These are phyloP conservation scores for Hippocampus barbouri DNA, from an alignment of 2,113 vertebrate genomes.

Conservation along the genomic window DNA sequence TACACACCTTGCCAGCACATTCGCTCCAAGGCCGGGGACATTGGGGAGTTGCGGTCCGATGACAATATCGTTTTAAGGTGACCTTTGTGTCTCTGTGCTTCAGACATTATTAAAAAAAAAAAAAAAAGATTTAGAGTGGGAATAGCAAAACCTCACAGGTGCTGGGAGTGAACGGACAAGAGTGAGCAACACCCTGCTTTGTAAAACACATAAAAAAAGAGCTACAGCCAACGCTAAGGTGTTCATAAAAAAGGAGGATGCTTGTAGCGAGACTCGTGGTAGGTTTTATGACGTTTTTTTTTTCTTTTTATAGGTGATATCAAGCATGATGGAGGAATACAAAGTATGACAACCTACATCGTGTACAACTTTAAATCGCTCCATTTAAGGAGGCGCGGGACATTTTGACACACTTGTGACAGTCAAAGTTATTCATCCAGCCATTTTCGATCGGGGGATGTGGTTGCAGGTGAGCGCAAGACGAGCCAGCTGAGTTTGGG, in stretches of 20 bases:
- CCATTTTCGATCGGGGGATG: neutral
- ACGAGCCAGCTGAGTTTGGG: too few relatives aligned
- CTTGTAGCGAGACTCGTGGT: neutral
- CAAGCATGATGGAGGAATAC: neutral
- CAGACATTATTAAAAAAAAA: constrained; percentile 6
- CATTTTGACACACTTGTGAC: neutral
- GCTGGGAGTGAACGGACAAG: neutral
- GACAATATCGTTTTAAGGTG: neutral
- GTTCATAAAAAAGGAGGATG: neutral
- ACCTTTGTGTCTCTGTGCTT: neutral
- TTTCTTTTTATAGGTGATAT: neutral
- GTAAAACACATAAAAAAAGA: neutral
- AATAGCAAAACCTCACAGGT: constrained; percentile 10
- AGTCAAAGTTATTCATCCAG: neutral
- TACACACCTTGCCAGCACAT: neutral
- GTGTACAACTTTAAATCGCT: neutral
- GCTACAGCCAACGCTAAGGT: neutral
- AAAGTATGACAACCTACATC: neutral
- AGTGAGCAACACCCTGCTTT: neutral
- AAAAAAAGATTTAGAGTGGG: constrained; percentile 2
- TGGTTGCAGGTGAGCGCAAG: neutral
- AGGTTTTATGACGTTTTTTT: neutral
- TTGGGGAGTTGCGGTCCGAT: constrained; percentile 30
- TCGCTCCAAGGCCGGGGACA: constrained; percentile 29
- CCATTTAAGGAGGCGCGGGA: neutral